Evolutionary conservation across 2,888 invertebrate genomes (phyloP), one percentile per base, ranked within the genome.

Genomic region (Limnephilus lunatus): DNA sequence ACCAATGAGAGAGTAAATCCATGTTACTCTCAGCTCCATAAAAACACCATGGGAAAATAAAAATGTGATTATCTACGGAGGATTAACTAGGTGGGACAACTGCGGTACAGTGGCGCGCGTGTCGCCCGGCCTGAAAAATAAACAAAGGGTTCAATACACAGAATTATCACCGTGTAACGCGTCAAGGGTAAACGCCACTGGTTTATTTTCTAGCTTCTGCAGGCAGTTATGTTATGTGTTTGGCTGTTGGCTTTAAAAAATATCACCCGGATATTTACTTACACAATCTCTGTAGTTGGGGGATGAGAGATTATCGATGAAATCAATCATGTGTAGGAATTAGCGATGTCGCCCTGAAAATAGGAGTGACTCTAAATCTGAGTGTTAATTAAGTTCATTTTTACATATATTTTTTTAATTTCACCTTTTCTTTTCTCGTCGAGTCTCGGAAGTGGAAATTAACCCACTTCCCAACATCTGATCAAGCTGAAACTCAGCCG

Each of bases 61-160:
- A 80, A 88, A 25, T 88, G 31, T 88, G 88, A 92, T 92, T 92
- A 92, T 91, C 90, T 85, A 90, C 91, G 92, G 92, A 90, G 91
- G 92, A 92, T 91, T 90, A 87, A 83, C 89, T 83, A 53, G 53
- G 53, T 68, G 19, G 15, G 53, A 68, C 53, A 68, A 68, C 53
- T 5, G 19, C 53, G 25, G 14, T 25, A 3, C 53, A 68, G 53
- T 68, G 83, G 82, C 82, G 82, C 82, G 15, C 85, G 85, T 85
- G 85, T n/a, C 85, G 25, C 14, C 35, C 35, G n/a, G 85, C 30
- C 0, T 12, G 4, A 30, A 85, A 85, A 87, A 87, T 87, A 53
- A n/a, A 87, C 87, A 87, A 87, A 87, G 87, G 87, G 87, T 87
- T 87, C 53, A 31, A 19, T 53, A 87, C 48, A 87, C 68, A 87